Conservation (phyloP, 37 sponge, comb jelly and placozoan genomes). For the Chondrosia reniformis region DNA sequence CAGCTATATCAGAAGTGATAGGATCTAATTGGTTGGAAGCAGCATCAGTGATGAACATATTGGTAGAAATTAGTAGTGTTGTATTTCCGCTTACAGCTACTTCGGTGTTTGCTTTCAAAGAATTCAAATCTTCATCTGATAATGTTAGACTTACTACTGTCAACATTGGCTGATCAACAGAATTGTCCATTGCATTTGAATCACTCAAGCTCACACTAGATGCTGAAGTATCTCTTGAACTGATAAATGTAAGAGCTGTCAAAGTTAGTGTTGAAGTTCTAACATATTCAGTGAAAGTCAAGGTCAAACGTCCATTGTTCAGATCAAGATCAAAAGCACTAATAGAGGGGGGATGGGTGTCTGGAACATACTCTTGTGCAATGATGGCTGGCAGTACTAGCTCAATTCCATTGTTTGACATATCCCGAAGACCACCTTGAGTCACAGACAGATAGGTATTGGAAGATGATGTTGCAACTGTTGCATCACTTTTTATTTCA, state of each 20-base stretch:
- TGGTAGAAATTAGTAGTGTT: conserved; percentile 46
- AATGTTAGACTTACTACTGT: conserved; percentile 27
- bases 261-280: conserved; percentile 43
- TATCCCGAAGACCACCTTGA: conserved; percentile 48
- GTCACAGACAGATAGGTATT: conserved; percentile 63
- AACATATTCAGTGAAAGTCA: conserved; percentile 64
- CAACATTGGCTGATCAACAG: not conserved
- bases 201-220: conserved; percentile 41
- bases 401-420: conserved; percentile 41
- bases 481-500: conserved; percentile 44
- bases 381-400: conserved; percentile 28
- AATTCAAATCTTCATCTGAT: conserved; percentile 65
- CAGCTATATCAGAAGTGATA: conserved; percentile 7
- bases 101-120: conserved; percentile 46
- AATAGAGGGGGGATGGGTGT: conserved; percentile 55
- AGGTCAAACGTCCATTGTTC: conserved; percentile 53
- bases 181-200: conserved; percentile 6
- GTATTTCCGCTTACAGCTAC: conserved; percentile 59
- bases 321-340: conserved; percentile 47
- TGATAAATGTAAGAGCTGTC: conserved; percentile 35
- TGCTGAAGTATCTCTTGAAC: conserved; percentile 2
- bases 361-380: conserved; percentile 38
- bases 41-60: conserved; percentile 52
- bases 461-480: conserved; percentile 40
- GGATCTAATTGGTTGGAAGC: conserved; percentile 47